Conservation (phyloP, 1,140 invertebrate species). For the Pararge aegeria region DNA sequence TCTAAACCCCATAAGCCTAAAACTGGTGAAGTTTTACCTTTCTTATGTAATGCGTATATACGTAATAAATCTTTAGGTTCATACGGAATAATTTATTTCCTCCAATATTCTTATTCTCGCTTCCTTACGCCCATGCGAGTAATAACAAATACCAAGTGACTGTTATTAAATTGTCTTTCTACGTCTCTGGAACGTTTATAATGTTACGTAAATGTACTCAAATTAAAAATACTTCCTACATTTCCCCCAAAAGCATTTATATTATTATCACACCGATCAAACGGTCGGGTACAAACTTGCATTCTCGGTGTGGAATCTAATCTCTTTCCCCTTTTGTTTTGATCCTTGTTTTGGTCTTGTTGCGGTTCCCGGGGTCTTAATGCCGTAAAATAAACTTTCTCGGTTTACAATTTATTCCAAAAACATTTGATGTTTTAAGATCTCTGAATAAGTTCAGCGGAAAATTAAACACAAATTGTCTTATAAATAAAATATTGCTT, state of each 20-base stretch:
- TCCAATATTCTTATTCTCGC: background rate
- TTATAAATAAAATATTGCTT: no score
- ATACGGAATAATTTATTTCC: background rate
- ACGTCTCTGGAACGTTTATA: slow-evolving; percentile 5
- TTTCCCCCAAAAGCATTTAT: slow-evolving; percentile 22
- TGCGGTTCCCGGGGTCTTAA: slow-evolving; percentile 5
- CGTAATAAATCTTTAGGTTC: no score
- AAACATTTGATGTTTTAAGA: slow-evolving; percentile 18
- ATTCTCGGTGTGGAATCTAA: slow-evolving; percentile 17
- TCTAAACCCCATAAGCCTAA: no score
- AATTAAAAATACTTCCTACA: slow-evolving; percentile 24
- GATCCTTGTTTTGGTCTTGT: slow-evolving; percentile 15
- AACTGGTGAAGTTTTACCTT: no score
- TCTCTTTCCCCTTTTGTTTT: slow-evolving; percentile 17
- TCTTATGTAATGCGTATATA: no score
- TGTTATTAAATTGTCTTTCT: slow-evolving; percentile 19
- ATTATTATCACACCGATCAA: slow-evolving; percentile 18
- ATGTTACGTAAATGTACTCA: slow-evolving; percentile 8
- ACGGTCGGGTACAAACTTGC: slow-evolving; percentile 10
- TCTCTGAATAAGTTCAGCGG: slow-evolving; percentile 14
- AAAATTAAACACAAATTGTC: slow-evolving; percentile 3
- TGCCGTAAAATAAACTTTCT: slow-evolving; percentile 15
- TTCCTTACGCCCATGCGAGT: background rate
- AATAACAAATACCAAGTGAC: background rate
- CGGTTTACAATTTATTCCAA: slow-evolving; percentile 13